Percentiles rank a stretch among this genome's conserved stretches.
Conservation (phyloP, 2,113 vertebrate genomes). For the Tringa solitaria region DNA sequence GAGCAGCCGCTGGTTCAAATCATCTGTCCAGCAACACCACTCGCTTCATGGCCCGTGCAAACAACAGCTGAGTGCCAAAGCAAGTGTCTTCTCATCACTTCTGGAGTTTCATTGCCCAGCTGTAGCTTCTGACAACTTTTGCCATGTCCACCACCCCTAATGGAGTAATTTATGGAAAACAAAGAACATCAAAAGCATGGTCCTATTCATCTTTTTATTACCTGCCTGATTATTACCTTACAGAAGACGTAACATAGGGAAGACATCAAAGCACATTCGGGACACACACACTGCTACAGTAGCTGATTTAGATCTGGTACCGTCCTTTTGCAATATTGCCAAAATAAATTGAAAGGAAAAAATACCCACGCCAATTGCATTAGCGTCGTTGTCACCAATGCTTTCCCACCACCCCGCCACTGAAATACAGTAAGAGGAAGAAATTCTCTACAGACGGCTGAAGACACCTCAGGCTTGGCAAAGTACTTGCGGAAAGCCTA, state of each 20-base stretch:
- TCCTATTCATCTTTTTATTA: neutral
- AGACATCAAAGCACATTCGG: neutral
- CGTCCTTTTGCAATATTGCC: neutral
- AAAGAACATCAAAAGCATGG: neutral
- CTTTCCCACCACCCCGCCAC: neutral
- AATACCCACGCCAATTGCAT: neutral
- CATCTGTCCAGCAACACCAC: constrained; percentile 6
- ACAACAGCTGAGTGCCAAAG: neutral
- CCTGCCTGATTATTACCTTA: neutral
- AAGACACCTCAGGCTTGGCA: neutral
- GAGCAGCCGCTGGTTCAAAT: constrained; percentile 30
- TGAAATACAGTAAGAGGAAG: neutral
- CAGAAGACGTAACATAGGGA: neutral
- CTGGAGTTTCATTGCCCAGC: neutral
- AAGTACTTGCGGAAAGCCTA: neutral
- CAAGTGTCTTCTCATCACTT: neutral
- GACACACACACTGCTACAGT: neutral
- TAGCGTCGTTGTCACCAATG: neutral
- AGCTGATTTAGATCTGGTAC: neutral
- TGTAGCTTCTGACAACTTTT: rapidly evolving
- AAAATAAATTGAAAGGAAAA: constrained; percentile 21
- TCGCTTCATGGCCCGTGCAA: neutral
- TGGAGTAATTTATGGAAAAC: neutral
- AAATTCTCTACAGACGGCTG: neutral
- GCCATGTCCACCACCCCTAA: neutral